Evolutionary conservation across 2,797 vertebrate species (phyloP).

Genomic region (Sebastes diaconus): DNA sequence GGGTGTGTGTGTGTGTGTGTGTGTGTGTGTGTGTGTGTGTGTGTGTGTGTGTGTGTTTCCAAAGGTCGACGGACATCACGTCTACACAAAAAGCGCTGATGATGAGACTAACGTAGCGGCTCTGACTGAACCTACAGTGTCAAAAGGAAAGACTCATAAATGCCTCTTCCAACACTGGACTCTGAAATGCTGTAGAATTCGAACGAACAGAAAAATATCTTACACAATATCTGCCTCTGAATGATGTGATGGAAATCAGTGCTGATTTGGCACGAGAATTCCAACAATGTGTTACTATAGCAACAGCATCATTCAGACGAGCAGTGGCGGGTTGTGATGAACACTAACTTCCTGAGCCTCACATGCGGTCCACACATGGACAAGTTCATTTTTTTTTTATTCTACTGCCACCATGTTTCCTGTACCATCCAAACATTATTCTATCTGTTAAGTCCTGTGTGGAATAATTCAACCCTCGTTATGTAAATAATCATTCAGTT

Average conservation of each 20-base stretch:
- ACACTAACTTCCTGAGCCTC: constrained; percentile 36
- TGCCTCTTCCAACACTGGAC: neutral
- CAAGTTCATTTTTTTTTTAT: neutral
- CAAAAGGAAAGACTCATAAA: constrained; percentile 2
- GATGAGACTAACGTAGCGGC: constrained; percentile 13
- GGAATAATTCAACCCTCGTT: constrained; percentile 27
- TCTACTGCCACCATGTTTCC: constrained; percentile 1
- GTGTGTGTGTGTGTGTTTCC: neutral
- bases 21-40: neutral
- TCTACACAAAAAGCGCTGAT: constrained; percentile 31
- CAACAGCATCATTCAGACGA: constrained; percentile 39
- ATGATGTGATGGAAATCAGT: constrained; percentile 11
- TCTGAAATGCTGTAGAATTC: constrained; percentile 25
- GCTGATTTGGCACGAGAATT: constrained; percentile 8
- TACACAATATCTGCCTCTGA: neutral
- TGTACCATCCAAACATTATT: constrained; percentile 7
- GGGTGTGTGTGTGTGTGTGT: neutral
- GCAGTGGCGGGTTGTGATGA: neutral
- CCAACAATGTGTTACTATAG: constrained; percentile 45
- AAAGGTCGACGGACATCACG: constrained; percentile 22
- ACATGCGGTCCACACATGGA: neutral
- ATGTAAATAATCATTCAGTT: constrained; percentile 26
- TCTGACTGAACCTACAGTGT: constrained; percentile 3
- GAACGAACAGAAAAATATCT: neutral
- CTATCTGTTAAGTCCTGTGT: neutral